Evolutionary conservation across 2,113 vertebrate genomes (phyloP), one percentile per base, ranked within the genome.

Genomic region (Panurus biarmicus): DNA sequence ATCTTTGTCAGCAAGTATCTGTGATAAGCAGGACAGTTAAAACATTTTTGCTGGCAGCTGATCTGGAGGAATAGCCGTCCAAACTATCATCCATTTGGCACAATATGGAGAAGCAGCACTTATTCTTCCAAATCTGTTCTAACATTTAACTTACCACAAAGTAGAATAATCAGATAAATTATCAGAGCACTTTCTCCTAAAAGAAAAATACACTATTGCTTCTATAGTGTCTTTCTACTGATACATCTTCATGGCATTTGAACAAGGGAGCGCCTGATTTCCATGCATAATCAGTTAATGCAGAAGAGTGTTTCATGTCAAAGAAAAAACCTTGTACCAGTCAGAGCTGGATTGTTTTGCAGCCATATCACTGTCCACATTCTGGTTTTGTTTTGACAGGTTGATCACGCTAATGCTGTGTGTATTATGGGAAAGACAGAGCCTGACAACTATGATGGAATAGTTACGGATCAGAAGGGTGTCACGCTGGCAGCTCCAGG

Each of bases 371-470:
- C 88, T 71, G 77, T 80, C 67, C n/a, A 14, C 56, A 14, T 85
- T 93, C 56, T 81, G 76, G 1, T 85, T 95, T 87, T 94, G 36
- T 84, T 50, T 94, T 79, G 84, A 89, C 93, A 99, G 98, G 95
- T 97, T 38, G 95, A 98, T 96, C 99, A 99, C 4, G 98, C 96
- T 94, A 98, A 33, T 71, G 97, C 97, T 5, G 98, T 99, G 26
- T 98, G 97, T 98, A 89, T 99, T 50, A 91, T 99, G 97, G 99
- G 98, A 23, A 98, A 91, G 73, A 86, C 94, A 3, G 98, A 98
- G 73, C 99, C 99, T 7, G 88, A 97, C 12, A 97, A 94, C 82
- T 99, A 99, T 23, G 99, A 99, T 88, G 98, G 98, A n/a, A 98
- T 99, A 77, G 98, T 98, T 40, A 99, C 99, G 0, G 95, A 99